Evolutionary conservation across 1,140 invertebrate genomes (phyloP).

Genomic region (Notospermus geniculatus): DNA sequence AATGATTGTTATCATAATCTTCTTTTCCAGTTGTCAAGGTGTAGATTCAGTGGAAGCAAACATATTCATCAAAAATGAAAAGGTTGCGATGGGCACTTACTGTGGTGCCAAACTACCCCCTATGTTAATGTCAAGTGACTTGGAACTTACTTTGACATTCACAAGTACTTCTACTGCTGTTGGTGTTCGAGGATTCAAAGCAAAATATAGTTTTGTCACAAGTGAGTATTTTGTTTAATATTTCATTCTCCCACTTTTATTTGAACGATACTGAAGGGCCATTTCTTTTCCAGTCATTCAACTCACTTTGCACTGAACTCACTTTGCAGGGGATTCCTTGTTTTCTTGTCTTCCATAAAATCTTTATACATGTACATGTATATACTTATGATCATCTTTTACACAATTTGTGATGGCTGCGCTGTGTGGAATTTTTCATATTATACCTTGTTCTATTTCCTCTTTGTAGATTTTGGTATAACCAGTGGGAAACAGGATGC

Average conservation of each 20-base stretch:
- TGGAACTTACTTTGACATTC: slow-evolving; percentile 78
- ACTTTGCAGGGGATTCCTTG: too few species aligned
- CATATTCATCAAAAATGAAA: slow-evolving; percentile 73
- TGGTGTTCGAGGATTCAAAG: slow-evolving; percentile 77
- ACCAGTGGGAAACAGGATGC: slow-evolving; percentile 67
- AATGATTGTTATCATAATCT: too few species aligned
- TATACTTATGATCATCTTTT: too few species aligned
- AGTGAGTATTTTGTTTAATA: slow-evolving; percentile 64
- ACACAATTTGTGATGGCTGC: too few species aligned
- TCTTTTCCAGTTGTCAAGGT: slow-evolving; percentile 69
- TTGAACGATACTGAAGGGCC: too few species aligned
- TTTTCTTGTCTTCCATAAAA: too few species aligned
- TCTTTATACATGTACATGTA: too few species aligned
- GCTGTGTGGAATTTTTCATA: slow-evolving; percentile 30
- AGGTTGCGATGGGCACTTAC: slow-evolving; percentile 78
- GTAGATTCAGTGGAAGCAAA: slow-evolving; percentile 75
- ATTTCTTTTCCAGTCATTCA: too few species aligned
- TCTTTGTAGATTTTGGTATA: slow-evolving; percentile 65
- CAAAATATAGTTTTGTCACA: slow-evolving; percentile 82
- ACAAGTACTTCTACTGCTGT: slow-evolving; percentile 69
- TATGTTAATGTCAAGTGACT: slow-evolving; percentile 86
- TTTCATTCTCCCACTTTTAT: too few species aligned
- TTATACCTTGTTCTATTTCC: slow-evolving; percentile 40
- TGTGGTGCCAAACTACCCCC: slow-evolving; percentile 76
- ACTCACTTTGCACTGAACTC: too few species aligned